These are phyloP conservation scores for Heteropelma amictum DNA, from an alignment of 2,888 invertebrate genomes.

Conservation along the genomic window DNA sequence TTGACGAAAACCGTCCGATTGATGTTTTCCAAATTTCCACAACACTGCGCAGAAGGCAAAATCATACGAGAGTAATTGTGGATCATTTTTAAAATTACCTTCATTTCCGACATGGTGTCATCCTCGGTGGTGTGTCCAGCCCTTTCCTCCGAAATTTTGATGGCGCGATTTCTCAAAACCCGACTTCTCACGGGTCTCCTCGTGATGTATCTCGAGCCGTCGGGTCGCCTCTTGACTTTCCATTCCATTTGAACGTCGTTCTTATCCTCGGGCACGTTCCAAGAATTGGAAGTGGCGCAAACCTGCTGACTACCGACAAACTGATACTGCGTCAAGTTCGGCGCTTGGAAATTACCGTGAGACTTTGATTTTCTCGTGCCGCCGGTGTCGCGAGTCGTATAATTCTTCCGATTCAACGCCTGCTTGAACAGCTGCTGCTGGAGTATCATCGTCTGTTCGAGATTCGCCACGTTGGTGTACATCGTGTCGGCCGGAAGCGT, in stretches of 20 bases:
- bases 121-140: constrained; percentile 85
- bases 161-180: constrained; percentile 83
- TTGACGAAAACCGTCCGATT: too few relatives aligned
- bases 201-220: constrained; percentile 88
- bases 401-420: constrained; percentile 77
- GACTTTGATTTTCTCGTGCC: constrained; percentile 68
- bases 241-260: constrained; percentile 81
- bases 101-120: constrained; percentile 87
- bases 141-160: constrained; percentile 84
- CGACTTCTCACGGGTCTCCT: constrained; percentile 84
- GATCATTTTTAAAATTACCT: too few relatives aligned
- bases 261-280: constrained; percentile 67
- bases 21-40: too few relatives aligned
- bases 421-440: constrained; percentile 84
- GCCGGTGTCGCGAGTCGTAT: constrained; percentile 65
- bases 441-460: constrained; percentile 84
- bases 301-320: constrained; percentile 81
- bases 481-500: constrained; percentile 80
- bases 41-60: too few relatives aligned
- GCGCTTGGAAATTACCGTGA: constrained; percentile 79
- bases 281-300: constrained; percentile 60
- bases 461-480: constrained; percentile 85
- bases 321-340: constrained; percentile 81
- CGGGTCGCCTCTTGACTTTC: constrained; percentile 88
- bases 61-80: too few relatives aligned